Percentiles rank a stretch among this genome's conserved stretches.
Evolutionary conservation across 1,140 invertebrate genomes (phyloP).

Genomic region (Ceratina calcarata): DNA sequence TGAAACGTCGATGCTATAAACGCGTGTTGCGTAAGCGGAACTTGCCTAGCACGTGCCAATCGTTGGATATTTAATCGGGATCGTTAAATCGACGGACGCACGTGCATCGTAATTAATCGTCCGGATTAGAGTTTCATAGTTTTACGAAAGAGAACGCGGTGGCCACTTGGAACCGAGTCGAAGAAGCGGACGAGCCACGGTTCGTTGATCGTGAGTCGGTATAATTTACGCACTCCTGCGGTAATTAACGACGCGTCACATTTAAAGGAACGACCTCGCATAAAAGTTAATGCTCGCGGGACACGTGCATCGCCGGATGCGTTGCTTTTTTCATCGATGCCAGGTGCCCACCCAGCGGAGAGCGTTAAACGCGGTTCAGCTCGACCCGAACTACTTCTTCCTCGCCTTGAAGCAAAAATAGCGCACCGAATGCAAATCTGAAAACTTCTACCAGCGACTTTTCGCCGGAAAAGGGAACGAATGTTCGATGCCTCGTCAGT

Average conservation of each 20-base stretch:
- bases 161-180: too few species aligned
- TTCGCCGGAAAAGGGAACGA: background rate
- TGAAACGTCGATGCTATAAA: too few species aligned
- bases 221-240: slow-evolving; percentile 15
- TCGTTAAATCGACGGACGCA: too few species aligned
- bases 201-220: background rate
- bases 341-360: too few species aligned
- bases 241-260: slow-evolving; percentile 35
- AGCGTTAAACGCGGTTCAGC: slow-evolving; percentile 24
- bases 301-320: slow-evolving; percentile 31
- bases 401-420: slow-evolving; percentile 38
- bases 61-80: too few species aligned
- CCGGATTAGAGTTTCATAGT: too few species aligned
- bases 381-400: slow-evolving; percentile 38
- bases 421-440: background rate
- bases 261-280: slow-evolving; percentile 27
- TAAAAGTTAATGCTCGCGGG: slow-evolving; percentile 10
- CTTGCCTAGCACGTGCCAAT: too few species aligned
- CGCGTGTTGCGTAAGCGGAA: too few species aligned
- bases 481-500: too few species aligned
- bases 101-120: too few species aligned
- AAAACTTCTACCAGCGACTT: background rate
- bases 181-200: background rate
- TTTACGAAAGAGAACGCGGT: too few species aligned
- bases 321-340: background rate